Percentiles rank a stretch among this genome's conserved stretches.
phyloP scores from a whole-genome alignment of 2,888 invertebrate species.

The Tipula unca region DNA sequence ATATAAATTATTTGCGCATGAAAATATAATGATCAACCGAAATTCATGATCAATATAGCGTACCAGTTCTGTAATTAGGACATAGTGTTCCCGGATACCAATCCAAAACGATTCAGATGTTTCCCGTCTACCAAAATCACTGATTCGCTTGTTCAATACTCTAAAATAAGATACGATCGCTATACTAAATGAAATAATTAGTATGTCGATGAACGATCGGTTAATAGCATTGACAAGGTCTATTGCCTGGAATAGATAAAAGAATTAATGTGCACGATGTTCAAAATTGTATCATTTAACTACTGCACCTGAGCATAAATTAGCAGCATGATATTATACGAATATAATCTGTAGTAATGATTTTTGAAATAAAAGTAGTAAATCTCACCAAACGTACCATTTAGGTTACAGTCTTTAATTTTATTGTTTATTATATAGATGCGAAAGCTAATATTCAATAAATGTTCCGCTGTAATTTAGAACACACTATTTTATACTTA shows the following conservation, averaged over 20 bases:
- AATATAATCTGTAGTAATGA: not conserved
- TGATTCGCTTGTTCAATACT: not conserved
- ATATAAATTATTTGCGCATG: slow-evolving; percentile 61
- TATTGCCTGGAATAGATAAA: not conserved
- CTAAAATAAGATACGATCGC: not conserved
- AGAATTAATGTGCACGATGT: not conserved
- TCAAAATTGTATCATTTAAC: not conserved
- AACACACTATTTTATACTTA: not conserved
- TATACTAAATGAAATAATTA: not conserved
- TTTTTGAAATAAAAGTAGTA: not conserved
- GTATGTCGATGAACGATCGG: not conserved
- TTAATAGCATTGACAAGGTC: not conserved
- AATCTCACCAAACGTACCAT: not conserved
- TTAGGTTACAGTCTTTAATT: not conserved
- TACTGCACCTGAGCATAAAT: not conserved
- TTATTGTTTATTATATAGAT: not conserved
- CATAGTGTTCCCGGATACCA: slow-evolving; percentile 55
- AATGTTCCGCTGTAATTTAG: not conserved
- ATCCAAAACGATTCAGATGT: slow-evolving; percentile 45
- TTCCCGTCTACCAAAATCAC: not conserved
- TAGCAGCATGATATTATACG: not conserved
- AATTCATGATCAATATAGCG: slow-evolving; percentile 51
- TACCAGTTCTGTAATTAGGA: slow-evolving; percentile 52
- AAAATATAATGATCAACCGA: slow-evolving; percentile 55
- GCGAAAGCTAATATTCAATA: not conserved